Percentiles rank a stretch among this genome's conserved stretches.
Evolutionary conservation across 2,797 vertebrate species (phyloP).

Genomic region (Cacajao melanocephalus): DNA sequence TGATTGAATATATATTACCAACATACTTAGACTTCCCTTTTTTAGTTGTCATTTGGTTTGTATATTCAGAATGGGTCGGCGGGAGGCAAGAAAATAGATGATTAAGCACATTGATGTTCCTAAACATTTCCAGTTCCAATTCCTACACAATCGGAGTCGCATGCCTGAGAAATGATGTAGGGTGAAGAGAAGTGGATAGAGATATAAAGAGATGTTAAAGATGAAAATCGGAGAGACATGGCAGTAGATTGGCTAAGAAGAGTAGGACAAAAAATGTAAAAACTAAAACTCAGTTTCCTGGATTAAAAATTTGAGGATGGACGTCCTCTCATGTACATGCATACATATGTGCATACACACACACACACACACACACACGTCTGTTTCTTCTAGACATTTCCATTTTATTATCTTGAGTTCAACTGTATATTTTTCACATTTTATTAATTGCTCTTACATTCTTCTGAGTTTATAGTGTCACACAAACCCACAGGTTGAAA

Average conservation of each 20-base stretch:
- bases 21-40: not conserved
- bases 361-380: not conserved
- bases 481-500: not conserved
- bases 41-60: not conserved
- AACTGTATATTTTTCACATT: not conserved
- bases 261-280: rapidly evolving
- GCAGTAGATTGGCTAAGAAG: not conserved
- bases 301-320: not conserved
- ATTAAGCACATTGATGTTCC: not conserved
- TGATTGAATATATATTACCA: not conserved
- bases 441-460: not conserved
- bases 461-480: not conserved
- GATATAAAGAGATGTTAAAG: not conserved
- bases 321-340: too few species aligned
- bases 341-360: rapidly evolving
- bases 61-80: not conserved
- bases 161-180: not conserved
- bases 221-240: not conserved
- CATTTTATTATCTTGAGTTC: not conserved
- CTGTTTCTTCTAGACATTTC: not conserved
- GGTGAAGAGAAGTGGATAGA: not conserved
- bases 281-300: not conserved
- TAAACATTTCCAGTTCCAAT: not conserved
- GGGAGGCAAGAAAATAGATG: not conserved
- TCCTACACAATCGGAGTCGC: not conserved